These are phyloP conservation scores for Tychaedon coryphoeus DNA, from an alignment of 2,113 vertebrate genomes.

Conservation along the genomic window DNA sequence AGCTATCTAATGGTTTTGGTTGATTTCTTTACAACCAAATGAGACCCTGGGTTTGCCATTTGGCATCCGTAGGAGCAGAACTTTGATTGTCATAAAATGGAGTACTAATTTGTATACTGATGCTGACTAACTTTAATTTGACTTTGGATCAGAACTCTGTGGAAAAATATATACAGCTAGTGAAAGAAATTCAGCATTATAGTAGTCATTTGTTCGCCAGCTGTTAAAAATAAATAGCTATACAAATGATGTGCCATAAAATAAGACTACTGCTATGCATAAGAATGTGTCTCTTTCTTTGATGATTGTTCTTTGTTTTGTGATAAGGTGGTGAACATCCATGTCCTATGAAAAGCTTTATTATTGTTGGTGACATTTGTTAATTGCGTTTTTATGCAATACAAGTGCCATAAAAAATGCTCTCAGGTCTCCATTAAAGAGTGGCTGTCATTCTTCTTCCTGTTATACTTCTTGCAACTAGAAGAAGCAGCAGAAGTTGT, in stretches of 20 bases:
- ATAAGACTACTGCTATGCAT: neutral
- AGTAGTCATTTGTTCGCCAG: neutral
- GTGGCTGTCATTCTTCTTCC: neutral
- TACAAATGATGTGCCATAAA: slow-evolving; percentile 37
- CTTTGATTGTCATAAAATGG: neutral
- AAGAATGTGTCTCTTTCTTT: neutral
- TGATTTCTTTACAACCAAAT: neutral
- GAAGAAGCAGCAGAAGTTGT: neutral
- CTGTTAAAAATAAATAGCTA: slow-evolving; percentile 53
- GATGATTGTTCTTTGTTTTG: neutral
- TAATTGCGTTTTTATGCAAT: neutral
- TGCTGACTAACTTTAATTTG: neutral
- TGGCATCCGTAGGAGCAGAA: neutral
- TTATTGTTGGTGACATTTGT: accelerated
- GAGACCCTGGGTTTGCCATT: accelerated
- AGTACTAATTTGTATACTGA: neutral
- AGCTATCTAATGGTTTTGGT: neutral
- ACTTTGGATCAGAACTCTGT: slow-evolving; percentile 5
- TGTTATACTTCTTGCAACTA: neutral
- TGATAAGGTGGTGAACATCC: neutral
- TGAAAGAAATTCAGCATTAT: slow-evolving; percentile 22
- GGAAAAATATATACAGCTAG: neutral
- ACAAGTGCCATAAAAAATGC: neutral
- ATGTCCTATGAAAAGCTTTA: neutral
- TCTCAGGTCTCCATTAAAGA: neutral